Evolutionary conservation across 2,113 vertebrate genomes (phyloP).

Genomic region (Petrocephalus zakoni): DNA sequence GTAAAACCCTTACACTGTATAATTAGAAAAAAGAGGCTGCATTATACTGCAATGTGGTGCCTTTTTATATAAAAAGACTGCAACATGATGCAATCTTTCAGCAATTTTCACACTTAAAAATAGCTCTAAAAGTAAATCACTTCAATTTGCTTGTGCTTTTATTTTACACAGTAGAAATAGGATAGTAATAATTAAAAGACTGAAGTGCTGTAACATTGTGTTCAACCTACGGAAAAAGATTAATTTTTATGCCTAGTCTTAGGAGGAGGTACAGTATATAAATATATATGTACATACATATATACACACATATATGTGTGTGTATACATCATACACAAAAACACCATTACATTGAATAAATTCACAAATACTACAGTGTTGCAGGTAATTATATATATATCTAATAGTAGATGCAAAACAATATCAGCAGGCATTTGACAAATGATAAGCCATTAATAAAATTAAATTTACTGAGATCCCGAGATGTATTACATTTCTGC

Average conservation of each 20-base stretch:
- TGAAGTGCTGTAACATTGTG: not conserved
- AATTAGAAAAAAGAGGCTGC: conserved; percentile 18
- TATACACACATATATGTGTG: not conserved
- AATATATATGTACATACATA: not conserved
- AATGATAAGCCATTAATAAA: not conserved
- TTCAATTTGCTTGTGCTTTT: conserved; percentile 7
- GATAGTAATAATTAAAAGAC: not conserved
- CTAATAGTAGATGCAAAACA: not conserved
- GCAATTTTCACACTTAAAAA: conserved; percentile 20
- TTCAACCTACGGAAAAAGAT: not conserved
- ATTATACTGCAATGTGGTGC: conserved; percentile 7
- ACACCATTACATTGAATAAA: not conserved
- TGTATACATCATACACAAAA: not conserved
- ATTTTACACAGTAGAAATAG: not conserved
- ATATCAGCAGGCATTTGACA: not conserved
- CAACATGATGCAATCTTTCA: conserved; percentile 26
- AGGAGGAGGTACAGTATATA: not conserved
- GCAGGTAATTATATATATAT: not conserved
- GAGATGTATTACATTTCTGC: not conserved
- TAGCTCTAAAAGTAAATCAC: conserved; percentile 10
- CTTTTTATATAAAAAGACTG: conserved; percentile 9
- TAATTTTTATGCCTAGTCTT: not conserved
- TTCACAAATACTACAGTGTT: not conserved
- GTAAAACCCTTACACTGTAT: conserved; percentile 18
- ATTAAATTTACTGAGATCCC: not conserved